These are phyloP conservation scores for Lanius ludovicianus DNA, from an alignment of 2,113 vertebrate genomes.

Conservation along the genomic window DNA sequence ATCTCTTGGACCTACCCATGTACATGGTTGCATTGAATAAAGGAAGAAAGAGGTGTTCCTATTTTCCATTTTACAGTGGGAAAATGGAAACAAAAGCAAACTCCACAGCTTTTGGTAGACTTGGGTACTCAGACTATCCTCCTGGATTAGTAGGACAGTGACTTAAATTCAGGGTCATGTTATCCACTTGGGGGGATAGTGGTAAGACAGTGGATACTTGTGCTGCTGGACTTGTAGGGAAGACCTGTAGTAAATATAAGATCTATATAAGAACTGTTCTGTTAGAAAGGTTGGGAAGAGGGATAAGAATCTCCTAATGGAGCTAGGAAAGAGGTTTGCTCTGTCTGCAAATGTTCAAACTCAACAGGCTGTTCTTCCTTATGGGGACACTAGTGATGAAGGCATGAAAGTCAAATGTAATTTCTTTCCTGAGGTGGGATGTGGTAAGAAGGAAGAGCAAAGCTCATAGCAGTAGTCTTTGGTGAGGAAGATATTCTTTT, in stretches of 20 bases:
- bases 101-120: background rate
- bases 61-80: background rate
- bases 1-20: background rate
- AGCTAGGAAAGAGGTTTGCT: background rate
- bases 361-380: background rate
- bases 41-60: background rate
- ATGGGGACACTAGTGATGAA: background rate
- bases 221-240: background rate
- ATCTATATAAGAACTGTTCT: background rate
- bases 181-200: background rate
- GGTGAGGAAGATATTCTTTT: background rate
- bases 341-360: background rate
- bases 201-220: background rate
- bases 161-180: background rate
- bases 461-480: background rate
- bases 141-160: background rate
- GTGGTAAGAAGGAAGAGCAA: background rate
- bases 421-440: background rate
- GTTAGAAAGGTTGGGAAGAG: background rate
- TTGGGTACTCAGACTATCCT: background rate
- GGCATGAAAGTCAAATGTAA: background rate
- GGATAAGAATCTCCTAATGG: background rate
- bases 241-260: background rate
- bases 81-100: background rate
- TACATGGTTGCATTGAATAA: background rate